These are phyloP conservation scores for Chrysoperla carnea DNA, from an alignment of 1,140 invertebrate species.

Conservation along the genomic window DNA sequence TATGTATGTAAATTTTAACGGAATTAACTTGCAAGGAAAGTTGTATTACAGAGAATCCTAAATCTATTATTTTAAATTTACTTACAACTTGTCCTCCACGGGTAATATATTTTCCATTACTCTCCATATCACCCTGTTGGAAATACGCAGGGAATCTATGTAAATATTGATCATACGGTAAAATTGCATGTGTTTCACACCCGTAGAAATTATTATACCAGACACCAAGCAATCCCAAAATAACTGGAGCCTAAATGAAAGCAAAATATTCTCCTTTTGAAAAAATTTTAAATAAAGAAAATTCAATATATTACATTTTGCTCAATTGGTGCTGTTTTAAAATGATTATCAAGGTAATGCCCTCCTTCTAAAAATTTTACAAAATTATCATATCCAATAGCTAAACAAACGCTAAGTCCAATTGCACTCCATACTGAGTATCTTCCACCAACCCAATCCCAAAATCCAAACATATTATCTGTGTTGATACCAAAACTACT, in stretches of 20 bases:
- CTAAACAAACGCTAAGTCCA: constrained; percentile 86
- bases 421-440: constrained; percentile 98
- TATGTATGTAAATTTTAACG: too few species aligned
- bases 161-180: constrained; percentile 98
- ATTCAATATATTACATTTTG: constrained; percentile 62
- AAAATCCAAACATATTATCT: constrained; percentile 98
- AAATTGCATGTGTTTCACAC: constrained; percentile 85
- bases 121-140: constrained; percentile 99
- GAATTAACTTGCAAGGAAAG: too few species aligned
- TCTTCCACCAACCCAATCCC: constrained; percentile 99
- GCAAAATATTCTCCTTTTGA: constrained; percentile 2
- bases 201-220: constrained; percentile 96
- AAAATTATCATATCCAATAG: constrained; percentile 94
- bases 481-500: constrained; percentile 94
- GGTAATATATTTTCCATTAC: constrained; percentile 94
- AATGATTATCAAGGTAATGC: constrained; percentile 91
- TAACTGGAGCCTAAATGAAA: constrained; percentile 67
- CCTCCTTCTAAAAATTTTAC: constrained; percentile 80
- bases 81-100: constrained; percentile 52
- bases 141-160: constrained; percentile 99
- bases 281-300: background rate
- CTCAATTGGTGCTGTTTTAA: constrained; percentile 69
- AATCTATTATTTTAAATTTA: too few species aligned
- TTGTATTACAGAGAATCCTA: too few species aligned
- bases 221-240: constrained; percentile 84